phyloP scores from a whole-genome alignment of 2,113 vertebrate species.

The Hippotragus niger region DNA sequence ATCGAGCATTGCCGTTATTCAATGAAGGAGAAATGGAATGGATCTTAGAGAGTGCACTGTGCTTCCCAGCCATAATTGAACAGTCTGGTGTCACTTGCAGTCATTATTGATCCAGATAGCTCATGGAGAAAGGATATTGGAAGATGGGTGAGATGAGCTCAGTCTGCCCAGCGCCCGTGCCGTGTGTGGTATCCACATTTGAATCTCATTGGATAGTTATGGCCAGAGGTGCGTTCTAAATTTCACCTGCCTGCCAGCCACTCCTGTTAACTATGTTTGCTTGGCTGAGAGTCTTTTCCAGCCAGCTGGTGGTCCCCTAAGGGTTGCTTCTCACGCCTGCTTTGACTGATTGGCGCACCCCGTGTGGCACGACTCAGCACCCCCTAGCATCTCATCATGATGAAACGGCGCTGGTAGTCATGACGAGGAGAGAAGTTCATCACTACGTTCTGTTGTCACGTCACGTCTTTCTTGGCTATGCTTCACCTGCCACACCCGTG shows the following conservation, averaged over 20 bases:
- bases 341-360: neutral
- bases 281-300: neutral
- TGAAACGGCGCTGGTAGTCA: constrained; percentile 28
- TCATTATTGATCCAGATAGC: neutral
- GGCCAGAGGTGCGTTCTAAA: neutral
- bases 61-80: neutral
- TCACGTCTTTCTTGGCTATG: neutral
- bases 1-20: neutral
- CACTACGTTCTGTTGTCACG: constrained; percentile 5
- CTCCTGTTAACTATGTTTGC: neutral
- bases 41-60: neutral
- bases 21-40: neutral
- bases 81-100: neutral
- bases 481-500: neutral
- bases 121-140: neutral
- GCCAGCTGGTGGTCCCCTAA: neutral
- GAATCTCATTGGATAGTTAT: neutral
- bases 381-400: neutral
- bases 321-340: neutral
- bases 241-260: neutral
- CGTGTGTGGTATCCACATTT: neutral
- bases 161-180: neutral
- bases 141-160: neutral
- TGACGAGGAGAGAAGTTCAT: neutral
- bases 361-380: neutral